Evolutionary conservation across 2,888 invertebrate genomes (phyloP).

Genomic region (Amblyjoppa fuscipennis): DNA sequence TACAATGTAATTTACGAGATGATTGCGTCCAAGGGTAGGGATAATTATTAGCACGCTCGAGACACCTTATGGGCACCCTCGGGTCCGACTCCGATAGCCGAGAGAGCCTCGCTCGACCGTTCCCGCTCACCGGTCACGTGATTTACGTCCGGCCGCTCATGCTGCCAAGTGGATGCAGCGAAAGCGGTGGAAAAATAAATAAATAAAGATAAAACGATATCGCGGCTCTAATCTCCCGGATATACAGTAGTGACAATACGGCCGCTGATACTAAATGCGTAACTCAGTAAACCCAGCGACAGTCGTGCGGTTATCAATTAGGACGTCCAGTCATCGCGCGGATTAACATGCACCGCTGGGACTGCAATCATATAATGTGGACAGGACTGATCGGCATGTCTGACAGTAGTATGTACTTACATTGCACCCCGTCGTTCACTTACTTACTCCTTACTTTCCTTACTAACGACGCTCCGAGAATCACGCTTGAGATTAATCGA

Average conservation of each 20-base stretch:
- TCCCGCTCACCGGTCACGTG: slow-evolving; percentile 19
- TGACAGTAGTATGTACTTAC: not conserved
- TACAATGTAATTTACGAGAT: slow-evolving; percentile 52
- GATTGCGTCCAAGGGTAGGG: slow-evolving; percentile 22
- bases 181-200: not conserved
- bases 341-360: slow-evolving; percentile 33
- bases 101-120: not conserved
- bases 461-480: slow-evolving; percentile 34
- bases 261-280: slow-evolving; percentile 7
- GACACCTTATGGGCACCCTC: slow-evolving; percentile 50
- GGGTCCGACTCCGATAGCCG: slow-evolving; percentile 19
- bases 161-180: not conserved
- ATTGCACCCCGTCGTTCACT: slow-evolving; percentile 24
- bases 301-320: slow-evolving; percentile 34
- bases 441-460: slow-evolving; percentile 12
- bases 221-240: not conserved
- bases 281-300: slow-evolving; percentile 39
- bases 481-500: slow-evolving; percentile 29
- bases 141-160: slow-evolving; percentile 10
- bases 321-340: slow-evolving; percentile 16
- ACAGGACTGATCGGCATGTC: slow-evolving; percentile 37
- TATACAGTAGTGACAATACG: not conserved
- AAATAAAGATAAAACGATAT: not conserved
- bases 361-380: slow-evolving; percentile 23
- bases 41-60: slow-evolving; percentile 50